Evolutionary conservation across 2,113 vertebrate genomes (phyloP).

Genomic region (Ictalurus furcatus): DNA sequence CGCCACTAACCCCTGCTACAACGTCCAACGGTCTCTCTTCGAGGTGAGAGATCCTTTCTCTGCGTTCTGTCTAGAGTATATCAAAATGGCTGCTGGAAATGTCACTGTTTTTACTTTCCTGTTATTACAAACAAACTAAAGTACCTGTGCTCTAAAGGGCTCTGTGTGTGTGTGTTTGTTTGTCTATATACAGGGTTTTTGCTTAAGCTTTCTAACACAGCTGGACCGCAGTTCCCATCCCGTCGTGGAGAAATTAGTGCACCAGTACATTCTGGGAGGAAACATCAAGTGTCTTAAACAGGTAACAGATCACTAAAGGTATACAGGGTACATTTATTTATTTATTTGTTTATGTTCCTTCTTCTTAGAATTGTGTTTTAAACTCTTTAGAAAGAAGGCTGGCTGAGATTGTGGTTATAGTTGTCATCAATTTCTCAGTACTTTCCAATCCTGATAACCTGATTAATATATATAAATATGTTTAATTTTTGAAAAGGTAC

Average conservation of each 20-base stretch:
- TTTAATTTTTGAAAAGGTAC: too few species aligned
- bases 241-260: constrained; percentile 87
- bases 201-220: constrained; percentile 94
- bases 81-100: not conserved
- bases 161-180: not conserved
- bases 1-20: constrained; percentile 83
- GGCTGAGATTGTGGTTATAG: not conserved
- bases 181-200: constrained; percentile 82
- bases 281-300: constrained; percentile 89
- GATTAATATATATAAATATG: too few species aligned
- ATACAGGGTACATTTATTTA: not conserved
- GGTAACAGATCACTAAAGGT: constrained; percentile 64
- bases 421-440: not conserved
- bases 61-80: not conserved
- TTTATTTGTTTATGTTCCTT: not conserved
- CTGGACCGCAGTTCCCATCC: constrained; percentile 90
- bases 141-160: too few species aligned
- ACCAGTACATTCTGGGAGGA: constrained; percentile 84
- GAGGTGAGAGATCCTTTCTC: constrained; percentile 75
- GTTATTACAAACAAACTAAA: not conserved
- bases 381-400: not conserved
- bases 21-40: constrained; percentile 87
- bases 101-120: too few species aligned
- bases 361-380: not conserved
- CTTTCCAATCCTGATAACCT: not conserved